These are phyloP conservation scores for Chloroclysta siterata DNA, from an alignment of 2,888 invertebrate species.

Conservation along the genomic window DNA sequence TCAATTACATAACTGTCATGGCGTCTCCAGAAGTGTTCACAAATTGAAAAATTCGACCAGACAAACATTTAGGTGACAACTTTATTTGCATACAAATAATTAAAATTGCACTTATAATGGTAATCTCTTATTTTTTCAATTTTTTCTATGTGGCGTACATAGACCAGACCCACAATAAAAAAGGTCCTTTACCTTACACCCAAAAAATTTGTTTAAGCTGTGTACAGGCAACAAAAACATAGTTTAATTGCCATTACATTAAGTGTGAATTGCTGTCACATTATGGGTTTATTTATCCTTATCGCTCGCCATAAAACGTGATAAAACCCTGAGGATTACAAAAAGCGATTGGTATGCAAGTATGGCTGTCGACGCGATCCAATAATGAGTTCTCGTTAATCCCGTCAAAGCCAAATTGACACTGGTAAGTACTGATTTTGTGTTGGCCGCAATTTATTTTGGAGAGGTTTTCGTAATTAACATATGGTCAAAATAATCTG, in stretches of 20 bases:
- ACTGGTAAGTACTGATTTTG: constrained; percentile 49
- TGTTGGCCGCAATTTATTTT: constrained; percentile 15
- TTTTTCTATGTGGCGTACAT: too few relatives aligned
- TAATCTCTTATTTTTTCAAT: too few relatives aligned
- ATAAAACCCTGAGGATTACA: constrained; percentile 21
- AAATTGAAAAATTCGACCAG: too few relatives aligned
- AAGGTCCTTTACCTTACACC: too few relatives aligned
- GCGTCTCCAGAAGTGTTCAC: too few relatives aligned
- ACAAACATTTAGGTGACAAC: too few relatives aligned
- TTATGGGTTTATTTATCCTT: constrained; percentile 1
- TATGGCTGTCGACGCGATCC: constrained; percentile 27
- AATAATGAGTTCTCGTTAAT: constrained; percentile 58
- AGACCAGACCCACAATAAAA: too few relatives aligned
- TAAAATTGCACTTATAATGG: too few relatives aligned
- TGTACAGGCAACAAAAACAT: too few relatives aligned
- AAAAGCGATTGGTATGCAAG: constrained; percentile 31
- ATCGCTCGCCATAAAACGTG: constrained; percentile 6
- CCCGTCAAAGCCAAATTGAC: constrained; percentile 53
- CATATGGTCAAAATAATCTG: background rate
- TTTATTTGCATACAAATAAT: too few relatives aligned
- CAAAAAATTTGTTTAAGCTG: too few relatives aligned
- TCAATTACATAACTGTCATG: too few relatives aligned
- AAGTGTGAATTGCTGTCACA: constrained; percentile 6
- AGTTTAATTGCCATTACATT: background rate
- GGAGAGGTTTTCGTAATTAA: background rate